Evolutionary conservation across 2,113 vertebrate genomes (phyloP).

Genomic region (Gracilinanus agilis): DNA sequence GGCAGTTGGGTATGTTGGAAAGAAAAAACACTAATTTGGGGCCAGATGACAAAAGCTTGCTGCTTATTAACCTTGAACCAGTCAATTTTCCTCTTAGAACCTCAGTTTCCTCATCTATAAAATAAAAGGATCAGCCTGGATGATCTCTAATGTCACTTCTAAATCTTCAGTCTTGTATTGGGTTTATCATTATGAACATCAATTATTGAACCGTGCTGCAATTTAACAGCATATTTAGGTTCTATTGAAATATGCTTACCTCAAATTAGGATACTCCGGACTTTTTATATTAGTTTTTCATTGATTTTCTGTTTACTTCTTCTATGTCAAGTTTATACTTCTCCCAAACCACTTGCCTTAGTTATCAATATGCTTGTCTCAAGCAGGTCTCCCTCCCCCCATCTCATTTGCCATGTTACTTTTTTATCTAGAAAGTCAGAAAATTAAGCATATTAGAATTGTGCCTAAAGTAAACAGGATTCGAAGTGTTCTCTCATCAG

Average conservation of each 20-base stretch:
- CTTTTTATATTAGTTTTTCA: not conserved
- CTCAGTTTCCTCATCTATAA: no score
- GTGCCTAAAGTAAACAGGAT: not conserved
- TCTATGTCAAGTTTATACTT: not conserved
- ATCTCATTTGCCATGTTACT: not conserved
- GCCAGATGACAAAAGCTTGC: not conserved
- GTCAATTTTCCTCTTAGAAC: not conserved
- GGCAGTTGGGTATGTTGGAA: not conserved
- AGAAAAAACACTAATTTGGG: not conserved
- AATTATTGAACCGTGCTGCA: not conserved
- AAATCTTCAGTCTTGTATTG: not conserved
- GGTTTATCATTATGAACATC: not conserved
- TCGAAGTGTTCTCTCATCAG: not conserved
- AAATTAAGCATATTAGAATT: not conserved
- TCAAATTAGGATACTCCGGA: not conserved
- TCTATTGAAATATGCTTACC: not conserved
- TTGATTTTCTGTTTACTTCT: not conserved
- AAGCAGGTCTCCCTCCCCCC: not conserved
- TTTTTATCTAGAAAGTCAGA: conserved; percentile 18
- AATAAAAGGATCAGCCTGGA: not conserved
- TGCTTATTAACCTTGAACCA: not conserved
- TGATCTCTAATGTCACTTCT: not conserved
- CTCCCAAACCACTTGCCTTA: not conserved
- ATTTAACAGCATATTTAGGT: not conserved
- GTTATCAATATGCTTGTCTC: not conserved